A percentile compares a stretch with the other conserved stretches of the same genome.
Conservation (phyloP, 2,888 invertebrate species). For the Lamellibrachia columna region DNA sequence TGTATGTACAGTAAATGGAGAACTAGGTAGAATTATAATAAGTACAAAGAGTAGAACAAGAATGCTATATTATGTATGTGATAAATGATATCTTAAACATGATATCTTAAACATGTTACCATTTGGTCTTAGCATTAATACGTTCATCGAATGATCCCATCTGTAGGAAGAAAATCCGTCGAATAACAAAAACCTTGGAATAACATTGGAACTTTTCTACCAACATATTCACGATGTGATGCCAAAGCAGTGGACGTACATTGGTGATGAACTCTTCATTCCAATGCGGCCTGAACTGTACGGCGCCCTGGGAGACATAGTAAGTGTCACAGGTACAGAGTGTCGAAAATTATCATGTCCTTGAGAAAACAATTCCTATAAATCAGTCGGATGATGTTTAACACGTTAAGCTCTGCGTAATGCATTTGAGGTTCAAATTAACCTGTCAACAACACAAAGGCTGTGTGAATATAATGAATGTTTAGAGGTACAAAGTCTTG, state of each 20-base stretch:
- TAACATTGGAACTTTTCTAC: conserved; percentile 49
- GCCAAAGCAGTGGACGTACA: conserved; percentile 53
- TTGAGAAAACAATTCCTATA: not conserved
- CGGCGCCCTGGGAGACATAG: conserved; percentile 53
- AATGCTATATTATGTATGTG: not conserved
- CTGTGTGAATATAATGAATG: too few relatives aligned
- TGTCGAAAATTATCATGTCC: not conserved
- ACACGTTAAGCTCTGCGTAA: not conserved
- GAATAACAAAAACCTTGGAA: not conserved
- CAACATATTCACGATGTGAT: conserved; percentile 44
- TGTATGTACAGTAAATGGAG: not conserved
- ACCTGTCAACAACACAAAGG: too few relatives aligned
- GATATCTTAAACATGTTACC: too few relatives aligned
- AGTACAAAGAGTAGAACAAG: too few relatives aligned
- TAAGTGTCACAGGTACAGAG: conserved; percentile 42
- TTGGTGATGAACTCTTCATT: conserved; percentile 63
- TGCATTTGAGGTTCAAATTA: too few relatives aligned
- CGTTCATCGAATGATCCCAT: not conserved
- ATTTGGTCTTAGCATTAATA: too few relatives aligned
- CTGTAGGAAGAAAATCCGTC: not conserved
- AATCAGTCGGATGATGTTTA: not conserved
- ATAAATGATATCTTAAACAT: too few relatives aligned
- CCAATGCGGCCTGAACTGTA: conserved; percentile 52
- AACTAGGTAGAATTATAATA: not conserved
- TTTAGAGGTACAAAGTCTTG: too few relatives aligned